phyloP scores from a whole-genome alignment of 2,888 invertebrate genomes.

The Ophraella communa region DNA sequence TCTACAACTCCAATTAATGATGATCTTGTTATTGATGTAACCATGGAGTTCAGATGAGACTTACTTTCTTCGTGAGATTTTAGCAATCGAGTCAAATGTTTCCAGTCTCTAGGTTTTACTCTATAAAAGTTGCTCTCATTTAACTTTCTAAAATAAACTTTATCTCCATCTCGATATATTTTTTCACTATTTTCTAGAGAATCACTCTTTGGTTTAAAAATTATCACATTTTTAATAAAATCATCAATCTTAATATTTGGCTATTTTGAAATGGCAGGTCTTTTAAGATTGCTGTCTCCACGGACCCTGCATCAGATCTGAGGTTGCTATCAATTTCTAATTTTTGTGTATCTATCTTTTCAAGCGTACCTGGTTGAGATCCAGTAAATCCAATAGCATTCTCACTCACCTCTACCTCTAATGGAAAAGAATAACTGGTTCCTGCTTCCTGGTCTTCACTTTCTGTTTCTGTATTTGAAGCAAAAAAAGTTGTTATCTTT shows the following conservation, averaged over 20 bases:
- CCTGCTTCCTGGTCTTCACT: background rate
- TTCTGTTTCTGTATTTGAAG: too few species aligned
- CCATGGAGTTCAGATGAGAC: conserved; percentile 7
- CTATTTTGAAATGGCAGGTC: background rate
- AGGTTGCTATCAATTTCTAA: background rate
- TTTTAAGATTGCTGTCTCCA: background rate
- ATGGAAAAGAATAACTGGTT: background rate
- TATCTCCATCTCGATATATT: background rate
- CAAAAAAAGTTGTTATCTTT: too few species aligned
- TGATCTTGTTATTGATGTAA: background rate
- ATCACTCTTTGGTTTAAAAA: background rate
- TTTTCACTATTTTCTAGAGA: background rate
- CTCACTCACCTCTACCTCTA: background rate
- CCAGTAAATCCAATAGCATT: too few species aligned
- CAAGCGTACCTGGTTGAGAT: background rate
- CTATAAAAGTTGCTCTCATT: background rate
- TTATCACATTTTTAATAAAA: background rate
- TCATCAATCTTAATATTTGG: background rate
- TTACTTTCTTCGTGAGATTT: conserved; percentile 2
- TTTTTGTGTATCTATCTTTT: background rate
- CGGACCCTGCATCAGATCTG: background rate
- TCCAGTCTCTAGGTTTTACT: conserved; percentile 4
- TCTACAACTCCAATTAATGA: background rate
- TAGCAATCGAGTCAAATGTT: background rate
- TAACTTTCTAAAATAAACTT: background rate